Evolutionary conservation across 1,140 invertebrate species (phyloP).

Genomic region (Drosophila parabipectinata): DNA sequence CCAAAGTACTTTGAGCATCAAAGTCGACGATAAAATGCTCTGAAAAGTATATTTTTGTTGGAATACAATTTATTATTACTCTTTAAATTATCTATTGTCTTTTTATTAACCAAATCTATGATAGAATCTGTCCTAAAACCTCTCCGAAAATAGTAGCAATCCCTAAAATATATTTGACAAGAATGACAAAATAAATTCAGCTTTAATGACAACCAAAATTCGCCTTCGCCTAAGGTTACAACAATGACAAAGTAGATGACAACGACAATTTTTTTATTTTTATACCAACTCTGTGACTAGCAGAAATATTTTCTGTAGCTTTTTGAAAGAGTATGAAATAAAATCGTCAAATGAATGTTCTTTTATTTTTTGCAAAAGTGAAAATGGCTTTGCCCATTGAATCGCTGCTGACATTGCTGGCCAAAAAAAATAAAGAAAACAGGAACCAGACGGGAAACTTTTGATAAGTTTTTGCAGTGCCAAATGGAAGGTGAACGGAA

Average conservation of each 20-base stretch:
- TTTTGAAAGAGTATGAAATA: conserved; percentile 16
- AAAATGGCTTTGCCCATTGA: conserved; percentile 45
- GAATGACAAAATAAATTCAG: background rate
- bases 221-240: background rate
- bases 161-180: background rate
- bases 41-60: background rate
- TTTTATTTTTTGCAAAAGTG: conserved; percentile 21
- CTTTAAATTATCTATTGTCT: no score
- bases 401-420: conserved; percentile 36
- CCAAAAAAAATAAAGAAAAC: conserved; percentile 18
- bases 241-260: background rate
- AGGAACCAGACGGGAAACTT: conserved; percentile 27
- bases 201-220: background rate
- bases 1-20: background rate
- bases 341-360: conserved; percentile 36
- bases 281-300: background rate
- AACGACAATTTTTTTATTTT: background rate
- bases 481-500: conserved; percentile 58
- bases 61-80: no score
- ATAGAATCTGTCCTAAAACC: background rate
- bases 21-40: background rate
- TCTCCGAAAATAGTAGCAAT: background rate
- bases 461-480: conserved; percentile 55
- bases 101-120: no score
- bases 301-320: background rate